Percentiles rank a stretch among this genome's conserved stretches.
phyloP scores from a whole-genome alignment of 2,888 invertebrate genomes.

The Dicycla oo region DNA sequence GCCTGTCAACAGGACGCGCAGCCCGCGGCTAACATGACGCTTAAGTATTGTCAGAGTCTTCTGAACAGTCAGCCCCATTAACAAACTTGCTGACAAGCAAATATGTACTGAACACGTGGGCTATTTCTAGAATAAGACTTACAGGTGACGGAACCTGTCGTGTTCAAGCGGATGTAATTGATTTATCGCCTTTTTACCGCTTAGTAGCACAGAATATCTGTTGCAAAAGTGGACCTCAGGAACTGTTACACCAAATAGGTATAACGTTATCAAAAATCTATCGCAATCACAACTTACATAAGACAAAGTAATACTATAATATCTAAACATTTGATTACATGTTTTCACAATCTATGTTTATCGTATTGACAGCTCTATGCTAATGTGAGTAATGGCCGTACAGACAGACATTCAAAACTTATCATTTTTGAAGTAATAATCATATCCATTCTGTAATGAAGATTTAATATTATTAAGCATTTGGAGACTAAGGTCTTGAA shows the following conservation, averaged over 20 bases:
- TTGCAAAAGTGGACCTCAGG: not conserved
- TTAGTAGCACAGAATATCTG: not conserved
- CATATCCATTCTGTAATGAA: constrained; percentile 26
- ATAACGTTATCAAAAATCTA: constrained; percentile 24
- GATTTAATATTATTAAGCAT: constrained; percentile 47
- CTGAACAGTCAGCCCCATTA: no score
- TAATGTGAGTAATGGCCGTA: constrained; percentile 46
- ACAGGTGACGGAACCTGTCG: no score
- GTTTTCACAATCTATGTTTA: constrained; percentile 45
- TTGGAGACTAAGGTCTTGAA: no score
- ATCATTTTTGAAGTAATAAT: constrained; percentile 29
- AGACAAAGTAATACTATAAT: constrained; percentile 27
- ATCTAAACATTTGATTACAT: constrained; percentile 50
- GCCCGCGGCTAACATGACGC: no score
- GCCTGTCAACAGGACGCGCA: no score
- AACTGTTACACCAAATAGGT: not conserved
- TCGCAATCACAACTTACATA: constrained; percentile 49
- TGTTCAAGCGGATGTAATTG: no score
- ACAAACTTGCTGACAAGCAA: no score
- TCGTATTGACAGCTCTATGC: constrained; percentile 52
- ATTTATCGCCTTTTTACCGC: no score
- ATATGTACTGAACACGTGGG: no score
- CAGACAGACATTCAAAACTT: constrained; percentile 19
- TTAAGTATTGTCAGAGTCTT: no score
- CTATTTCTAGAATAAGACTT: no score